Conservation (phyloP, 2,797 vertebrate genomes). For the Lepilemur ruficaudatus region DNA sequence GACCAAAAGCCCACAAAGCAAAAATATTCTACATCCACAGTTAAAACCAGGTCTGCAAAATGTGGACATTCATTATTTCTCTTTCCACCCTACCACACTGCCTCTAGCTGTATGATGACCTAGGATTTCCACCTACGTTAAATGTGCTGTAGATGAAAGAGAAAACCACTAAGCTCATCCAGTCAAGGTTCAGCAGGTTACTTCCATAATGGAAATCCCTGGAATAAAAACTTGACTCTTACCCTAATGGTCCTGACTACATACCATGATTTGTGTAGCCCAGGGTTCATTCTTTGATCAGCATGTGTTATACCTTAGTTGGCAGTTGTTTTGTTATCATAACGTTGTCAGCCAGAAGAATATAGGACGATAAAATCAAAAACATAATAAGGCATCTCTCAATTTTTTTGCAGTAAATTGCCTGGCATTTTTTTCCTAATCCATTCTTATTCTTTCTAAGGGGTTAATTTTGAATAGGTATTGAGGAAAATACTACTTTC, state of each 20-base stretch:
- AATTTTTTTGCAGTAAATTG: neutral
- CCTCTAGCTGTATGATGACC: neutral
- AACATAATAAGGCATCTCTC: neutral
- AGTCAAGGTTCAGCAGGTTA: neutral
- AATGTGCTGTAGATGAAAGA: neutral
- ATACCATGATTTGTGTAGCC: neutral
- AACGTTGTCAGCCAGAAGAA: neutral
- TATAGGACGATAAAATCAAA: neutral
- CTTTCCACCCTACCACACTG: neutral
- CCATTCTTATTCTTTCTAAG: neutral
- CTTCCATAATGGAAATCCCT: neutral
- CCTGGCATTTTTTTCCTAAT: neutral
- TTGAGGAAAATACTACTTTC: neutral
- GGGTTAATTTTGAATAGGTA: neutral
- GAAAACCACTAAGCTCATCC: neutral
- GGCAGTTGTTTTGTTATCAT: neutral
- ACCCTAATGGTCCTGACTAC: neutral
- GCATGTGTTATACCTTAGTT: neutral
- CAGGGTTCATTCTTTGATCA: neutral
- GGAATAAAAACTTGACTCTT: neutral
- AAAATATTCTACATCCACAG: neutral
- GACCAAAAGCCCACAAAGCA: neutral
- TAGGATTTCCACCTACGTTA: neutral
- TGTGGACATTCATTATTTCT: neutral
- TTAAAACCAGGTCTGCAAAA: constrained; percentile 12